phyloP scores from a whole-genome alignment of 2,888 invertebrate genomes.

The Nematopogon swammerdamellus region DNA sequence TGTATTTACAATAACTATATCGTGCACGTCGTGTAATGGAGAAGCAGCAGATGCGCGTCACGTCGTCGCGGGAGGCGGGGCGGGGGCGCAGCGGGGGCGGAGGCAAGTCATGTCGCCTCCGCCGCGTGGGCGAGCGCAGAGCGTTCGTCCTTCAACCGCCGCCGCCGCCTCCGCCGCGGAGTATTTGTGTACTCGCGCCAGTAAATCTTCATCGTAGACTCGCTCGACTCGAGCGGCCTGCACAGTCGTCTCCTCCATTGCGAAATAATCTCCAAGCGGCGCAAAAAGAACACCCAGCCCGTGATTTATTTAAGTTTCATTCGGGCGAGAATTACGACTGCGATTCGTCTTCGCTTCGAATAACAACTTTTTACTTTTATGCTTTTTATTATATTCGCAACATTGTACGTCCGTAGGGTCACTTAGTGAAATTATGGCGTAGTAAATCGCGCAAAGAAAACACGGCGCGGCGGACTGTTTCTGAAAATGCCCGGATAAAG shows the following conservation, averaged over 20 bases:
- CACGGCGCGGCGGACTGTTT: constrained; percentile 29
- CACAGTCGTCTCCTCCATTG: neutral
- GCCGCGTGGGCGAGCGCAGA: neutral
- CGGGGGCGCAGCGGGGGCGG: too few relatives aligned
- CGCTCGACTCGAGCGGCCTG: neutral
- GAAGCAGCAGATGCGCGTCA: too few relatives aligned
- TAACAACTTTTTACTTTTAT: constrained; percentile 22
- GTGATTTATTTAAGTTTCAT: neutral
- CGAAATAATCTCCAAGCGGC: neutral
- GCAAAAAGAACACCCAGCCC: neutral
- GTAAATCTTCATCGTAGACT: neutral
- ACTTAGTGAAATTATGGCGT: constrained; percentile 49
- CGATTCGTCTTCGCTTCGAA: neutral
- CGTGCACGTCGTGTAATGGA: too few relatives aligned
- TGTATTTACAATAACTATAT: too few relatives aligned
- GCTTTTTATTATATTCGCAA: constrained; percentile 37
- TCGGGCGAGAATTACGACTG: neutral
- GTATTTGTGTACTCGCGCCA: neutral
- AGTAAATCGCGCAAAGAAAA: constrained; percentile 53
- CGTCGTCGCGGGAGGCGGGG: too few relatives aligned
- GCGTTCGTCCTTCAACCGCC: neutral
- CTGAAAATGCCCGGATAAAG: constrained; percentile 49
- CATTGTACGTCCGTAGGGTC: constrained; percentile 33
- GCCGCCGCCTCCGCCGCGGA: too few relatives aligned
- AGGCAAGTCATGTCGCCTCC: neutral